Conservation (phyloP, 2,888 invertebrate species). For the Blastobasis adustella region DNA sequence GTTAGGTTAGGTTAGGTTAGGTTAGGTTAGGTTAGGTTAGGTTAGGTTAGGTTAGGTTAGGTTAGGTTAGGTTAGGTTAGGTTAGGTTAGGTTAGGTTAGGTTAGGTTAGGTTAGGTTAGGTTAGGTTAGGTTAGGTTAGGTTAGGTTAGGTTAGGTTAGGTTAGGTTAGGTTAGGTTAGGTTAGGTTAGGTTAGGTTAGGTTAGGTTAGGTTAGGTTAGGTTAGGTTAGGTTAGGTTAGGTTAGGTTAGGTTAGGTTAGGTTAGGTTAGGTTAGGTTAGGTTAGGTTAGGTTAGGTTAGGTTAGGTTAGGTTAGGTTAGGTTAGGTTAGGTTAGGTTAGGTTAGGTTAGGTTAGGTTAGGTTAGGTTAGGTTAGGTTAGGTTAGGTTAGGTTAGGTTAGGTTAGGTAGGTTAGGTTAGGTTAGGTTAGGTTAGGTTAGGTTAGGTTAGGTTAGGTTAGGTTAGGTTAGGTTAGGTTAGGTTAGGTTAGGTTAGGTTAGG, state of each 20-base stretch:
- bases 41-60: conserved; percentile 21
- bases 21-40: conserved; percentile 19
- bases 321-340: conserved; percentile 17
- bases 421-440: conserved; percentile 15
- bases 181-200: conserved; percentile 20
- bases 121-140: conserved; percentile 13
- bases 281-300: conserved; percentile 22
- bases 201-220: conserved; percentile 19
- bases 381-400: conserved; percentile 14
- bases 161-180: conserved; percentile 7
- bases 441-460: conserved; percentile 9
- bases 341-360: conserved; percentile 16
- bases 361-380: conserved; percentile 14
- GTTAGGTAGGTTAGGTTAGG: conserved; percentile 17
- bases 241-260: conserved; percentile 18
- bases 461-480: conserved; percentile 7
- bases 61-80: conserved; percentile 22
- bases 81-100: conserved; percentile 18
- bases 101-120: conserved; percentile 15
- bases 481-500: conserved; percentile 9
- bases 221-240: conserved; percentile 19
- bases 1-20: conserved; percentile 14
- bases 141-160: conserved; percentile 24
- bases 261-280: conserved; percentile 23
- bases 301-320: conserved; percentile 19